Conservation (phyloP, 2,113 vertebrate species). For the Piprites chloris region DNA sequence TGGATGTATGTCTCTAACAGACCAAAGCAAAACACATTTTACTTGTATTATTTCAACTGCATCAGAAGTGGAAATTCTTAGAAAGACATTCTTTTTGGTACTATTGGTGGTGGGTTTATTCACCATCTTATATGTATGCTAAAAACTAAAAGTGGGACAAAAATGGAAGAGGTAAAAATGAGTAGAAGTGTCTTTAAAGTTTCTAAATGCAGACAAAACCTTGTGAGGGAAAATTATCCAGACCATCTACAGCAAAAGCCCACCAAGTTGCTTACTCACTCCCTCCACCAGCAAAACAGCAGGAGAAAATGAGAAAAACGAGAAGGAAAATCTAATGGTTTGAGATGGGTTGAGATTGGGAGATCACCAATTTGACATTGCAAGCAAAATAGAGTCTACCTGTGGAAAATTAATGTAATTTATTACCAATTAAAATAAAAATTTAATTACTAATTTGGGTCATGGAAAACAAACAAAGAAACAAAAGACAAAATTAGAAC, state of each 20-base stretch:
- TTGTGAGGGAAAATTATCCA: not conserved
- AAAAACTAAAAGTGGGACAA: not conserved
- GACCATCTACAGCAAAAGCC: not conserved
- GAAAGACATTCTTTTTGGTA: not conserved
- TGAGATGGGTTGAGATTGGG: not conserved
- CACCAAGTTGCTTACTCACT: not conserved
- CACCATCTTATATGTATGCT: not conserved
- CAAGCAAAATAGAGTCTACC: not conserved
- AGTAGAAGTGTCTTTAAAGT: not conserved
- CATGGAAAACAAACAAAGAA: not conserved
- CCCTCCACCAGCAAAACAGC: not conserved
- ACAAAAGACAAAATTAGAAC: not conserved
- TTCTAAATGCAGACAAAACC: not conserved
- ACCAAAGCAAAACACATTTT: not conserved
- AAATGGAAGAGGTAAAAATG: not conserved
- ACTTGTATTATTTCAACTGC: not conserved
- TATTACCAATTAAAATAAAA: not conserved
- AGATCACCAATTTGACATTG: not conserved
- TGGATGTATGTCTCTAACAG: not conserved
- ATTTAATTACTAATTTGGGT: not conserved
- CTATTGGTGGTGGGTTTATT: not conserved
- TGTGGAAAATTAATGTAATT: not conserved
- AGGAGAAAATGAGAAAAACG: not conserved
- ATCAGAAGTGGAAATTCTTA: not conserved
- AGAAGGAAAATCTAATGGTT: not conserved